phyloP scores from a whole-genome alignment of 2,888 invertebrate genomes.

The Cylindroiulus punctatus region DNA sequence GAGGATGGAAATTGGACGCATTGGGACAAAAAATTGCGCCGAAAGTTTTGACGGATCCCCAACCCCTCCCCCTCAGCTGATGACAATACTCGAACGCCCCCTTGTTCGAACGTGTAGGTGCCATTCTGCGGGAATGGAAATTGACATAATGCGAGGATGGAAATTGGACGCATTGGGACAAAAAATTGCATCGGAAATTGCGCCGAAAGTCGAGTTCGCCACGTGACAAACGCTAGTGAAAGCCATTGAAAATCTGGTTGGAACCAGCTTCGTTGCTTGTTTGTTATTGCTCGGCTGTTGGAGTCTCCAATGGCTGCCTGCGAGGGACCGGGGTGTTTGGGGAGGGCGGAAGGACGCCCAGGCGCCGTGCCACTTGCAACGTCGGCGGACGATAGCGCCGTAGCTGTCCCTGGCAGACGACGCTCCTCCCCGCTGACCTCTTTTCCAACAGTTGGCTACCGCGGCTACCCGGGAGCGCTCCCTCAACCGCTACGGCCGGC shows the following conservation, averaged over 20 bases:
- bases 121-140: too few relatives aligned
- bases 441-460: not conserved
- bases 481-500: not conserved
- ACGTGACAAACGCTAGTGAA: constrained; percentile 6
- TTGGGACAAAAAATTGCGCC: too few relatives aligned
- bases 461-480: not conserved
- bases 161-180: too few relatives aligned
- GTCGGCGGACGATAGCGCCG: constrained; percentile 22
- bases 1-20: too few relatives aligned
- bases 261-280: not conserved
- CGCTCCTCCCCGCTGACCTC: constrained; percentile 15
- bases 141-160: too few relatives aligned
- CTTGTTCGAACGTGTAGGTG: too few relatives aligned
- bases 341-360: not conserved
- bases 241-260: not conserved
- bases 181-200: not conserved
- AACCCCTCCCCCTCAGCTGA: too few relatives aligned
- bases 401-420: constrained; percentile 32
- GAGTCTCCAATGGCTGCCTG: not conserved
- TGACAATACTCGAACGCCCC: too few relatives aligned
- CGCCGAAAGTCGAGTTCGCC: not conserved
- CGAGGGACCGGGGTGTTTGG: not conserved
- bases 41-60: too few relatives aligned
- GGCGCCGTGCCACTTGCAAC: constrained; percentile 44
- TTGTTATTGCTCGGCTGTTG: constrained; percentile 2